These are phyloP conservation scores for Chrysolina haemoptera DNA, from an alignment of 2,888 invertebrate genomes.

Conservation along the genomic window DNA sequence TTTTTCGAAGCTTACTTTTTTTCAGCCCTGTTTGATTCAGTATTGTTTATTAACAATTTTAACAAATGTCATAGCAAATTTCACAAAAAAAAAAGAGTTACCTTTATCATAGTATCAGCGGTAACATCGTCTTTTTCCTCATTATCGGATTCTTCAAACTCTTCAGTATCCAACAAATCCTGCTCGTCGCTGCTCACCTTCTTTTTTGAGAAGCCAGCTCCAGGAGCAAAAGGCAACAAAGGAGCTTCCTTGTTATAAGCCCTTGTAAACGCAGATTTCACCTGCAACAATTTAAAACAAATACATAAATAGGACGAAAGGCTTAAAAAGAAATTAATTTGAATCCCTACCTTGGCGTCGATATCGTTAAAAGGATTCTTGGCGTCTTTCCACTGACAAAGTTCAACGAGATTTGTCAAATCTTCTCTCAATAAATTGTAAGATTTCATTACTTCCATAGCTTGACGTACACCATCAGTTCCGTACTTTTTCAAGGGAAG, in stretches of 20 bases:
- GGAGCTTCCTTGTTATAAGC: conserved; percentile 89
- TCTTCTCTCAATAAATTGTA: conserved; percentile 95
- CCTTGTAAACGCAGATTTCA: conserved; percentile 94
- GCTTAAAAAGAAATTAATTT: neutral
- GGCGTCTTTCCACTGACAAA: conserved; percentile 87
- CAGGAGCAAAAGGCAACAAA: conserved; percentile 83
- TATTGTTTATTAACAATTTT: no score
- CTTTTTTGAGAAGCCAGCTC: conserved; percentile 76
- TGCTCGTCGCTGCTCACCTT: conserved; percentile 68
- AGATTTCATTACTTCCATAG: conserved; percentile 82
- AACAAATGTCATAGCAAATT: no score
- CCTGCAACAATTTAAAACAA: conserved; percentile 70
- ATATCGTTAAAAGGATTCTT: conserved; percentile 84
- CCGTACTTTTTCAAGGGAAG: conserved; percentile 82
- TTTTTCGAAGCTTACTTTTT: no score
- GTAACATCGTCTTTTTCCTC: conserved; percentile 73
- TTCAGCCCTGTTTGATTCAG: no score
- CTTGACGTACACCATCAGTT: conserved; percentile 79
- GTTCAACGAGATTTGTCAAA: conserved; percentile 88
- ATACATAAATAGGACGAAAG: neutral
- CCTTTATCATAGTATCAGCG: conserved; percentile 87
- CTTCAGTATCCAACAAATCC: conserved; percentile 67
- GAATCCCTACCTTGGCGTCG: conserved; percentile 75
- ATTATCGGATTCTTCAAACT: conserved; percentile 67
- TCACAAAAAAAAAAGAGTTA: conserved; percentile 59